phyloP scores from a whole-genome alignment of 2,888 invertebrate genomes.

The Stenurella melanura region DNA sequence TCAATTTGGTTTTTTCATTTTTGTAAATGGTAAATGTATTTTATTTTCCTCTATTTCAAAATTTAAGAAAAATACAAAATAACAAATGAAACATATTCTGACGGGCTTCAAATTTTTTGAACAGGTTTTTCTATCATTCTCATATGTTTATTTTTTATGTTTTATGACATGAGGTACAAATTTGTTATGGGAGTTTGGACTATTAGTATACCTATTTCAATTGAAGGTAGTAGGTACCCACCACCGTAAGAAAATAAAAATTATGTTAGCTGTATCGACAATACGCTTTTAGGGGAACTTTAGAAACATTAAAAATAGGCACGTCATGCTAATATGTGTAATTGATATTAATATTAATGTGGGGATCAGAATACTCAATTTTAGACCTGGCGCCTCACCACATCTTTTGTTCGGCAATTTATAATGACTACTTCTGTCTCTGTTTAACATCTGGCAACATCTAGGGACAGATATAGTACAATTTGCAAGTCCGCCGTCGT shows the following conservation, averaged over 20 bases:
- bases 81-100: too few relatives aligned
- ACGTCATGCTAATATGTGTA: not conserved
- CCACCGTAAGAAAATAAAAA: not conserved
- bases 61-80: too few relatives aligned
- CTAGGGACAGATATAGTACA: not conserved
- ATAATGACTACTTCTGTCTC: not conserved
- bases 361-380: not conserved
- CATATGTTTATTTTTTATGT: too few relatives aligned
- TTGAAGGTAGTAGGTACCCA: too few relatives aligned
- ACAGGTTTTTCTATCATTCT: too few relatives aligned
- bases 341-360: not conserved
- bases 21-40: too few relatives aligned
- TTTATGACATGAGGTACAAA: too few relatives aligned
- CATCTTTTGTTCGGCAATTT: not conserved
- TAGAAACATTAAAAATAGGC: not conserved
- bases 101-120: too few relatives aligned
- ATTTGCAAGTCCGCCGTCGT: not conserved
- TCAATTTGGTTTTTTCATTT: too few relatives aligned
- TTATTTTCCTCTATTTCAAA: too few relatives aligned
- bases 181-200: too few relatives aligned
- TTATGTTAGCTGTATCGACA: not conserved
- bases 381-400: not conserved
- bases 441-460: not conserved
- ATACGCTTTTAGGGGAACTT: not conserved
- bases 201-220: too few relatives aligned